These are phyloP conservation scores for Erebia aethiops DNA, from an alignment of 2,888 invertebrate species.

Conservation along the genomic window DNA sequence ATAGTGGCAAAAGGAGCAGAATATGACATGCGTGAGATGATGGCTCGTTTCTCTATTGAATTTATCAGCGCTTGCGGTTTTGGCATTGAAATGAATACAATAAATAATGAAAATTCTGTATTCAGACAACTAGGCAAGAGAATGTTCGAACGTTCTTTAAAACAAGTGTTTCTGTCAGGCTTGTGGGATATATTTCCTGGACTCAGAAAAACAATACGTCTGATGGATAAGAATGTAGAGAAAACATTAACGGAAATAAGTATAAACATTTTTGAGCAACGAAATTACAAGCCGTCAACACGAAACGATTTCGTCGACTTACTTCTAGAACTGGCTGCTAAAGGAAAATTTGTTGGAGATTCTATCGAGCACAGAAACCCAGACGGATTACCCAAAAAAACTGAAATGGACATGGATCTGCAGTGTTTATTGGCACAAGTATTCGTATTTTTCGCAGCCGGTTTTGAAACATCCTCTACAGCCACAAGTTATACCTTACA, in stretches of 20 bases:
- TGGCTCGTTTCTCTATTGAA: constrained; percentile 57
- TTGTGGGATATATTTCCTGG: constrained; percentile 55
- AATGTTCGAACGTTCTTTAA: constrained; percentile 48
- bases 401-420: constrained; percentile 56
- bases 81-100: constrained; percentile 51
- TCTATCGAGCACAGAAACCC: constrained; percentile 56
- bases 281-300: constrained; percentile 57
- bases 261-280: constrained; percentile 52
- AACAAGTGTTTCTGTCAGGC: constrained; percentile 44
- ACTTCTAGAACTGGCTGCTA: constrained; percentile 51
- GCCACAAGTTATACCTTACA: constrained; percentile 65
- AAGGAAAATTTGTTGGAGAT: constrained; percentile 60
- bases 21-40: constrained; percentile 48
- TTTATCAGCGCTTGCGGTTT: constrained; percentile 60
- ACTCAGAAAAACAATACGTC: constrained; percentile 38
- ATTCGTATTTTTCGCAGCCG: constrained; percentile 68
- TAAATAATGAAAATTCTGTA: constrained; percentile 51
- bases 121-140: constrained; percentile 48
- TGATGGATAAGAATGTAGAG: constrained; percentile 41
- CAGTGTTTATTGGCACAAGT: constrained; percentile 58
- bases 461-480: constrained; percentile 74
- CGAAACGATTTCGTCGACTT: constrained; percentile 56
- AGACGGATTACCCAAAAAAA: constrained; percentile 54
- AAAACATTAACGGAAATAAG: constrained; percentile 48
- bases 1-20: constrained; percentile 32